A percentile compares a stretch with the other conserved stretches of the same genome.
Conservation (phyloP, 2,888 invertebrate species). For the Agrotis segetum region DNA sequence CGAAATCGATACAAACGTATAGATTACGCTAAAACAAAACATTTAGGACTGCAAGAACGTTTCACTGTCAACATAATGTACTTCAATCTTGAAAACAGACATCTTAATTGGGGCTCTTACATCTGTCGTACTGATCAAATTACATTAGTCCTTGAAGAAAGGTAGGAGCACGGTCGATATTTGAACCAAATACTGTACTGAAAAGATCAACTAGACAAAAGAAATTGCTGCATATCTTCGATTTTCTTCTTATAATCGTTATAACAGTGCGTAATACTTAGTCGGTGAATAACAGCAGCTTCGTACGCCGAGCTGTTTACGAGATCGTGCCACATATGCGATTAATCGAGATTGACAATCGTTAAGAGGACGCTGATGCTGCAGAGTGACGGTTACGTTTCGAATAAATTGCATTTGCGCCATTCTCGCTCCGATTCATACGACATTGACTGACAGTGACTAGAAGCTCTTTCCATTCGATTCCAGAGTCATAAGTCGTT, state of each 20-base stretch:
- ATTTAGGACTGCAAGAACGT: slow-evolving; percentile 6
- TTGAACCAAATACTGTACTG: slow-evolving; percentile 7
- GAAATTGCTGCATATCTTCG: slow-evolving; percentile 9
- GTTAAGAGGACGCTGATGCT: slow-evolving; percentile 45
- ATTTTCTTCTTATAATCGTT: slow-evolving; percentile 4
- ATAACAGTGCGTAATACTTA: slow-evolving; percentile 43
- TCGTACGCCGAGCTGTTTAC: slow-evolving; percentile 26
- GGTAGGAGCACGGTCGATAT: not conserved
- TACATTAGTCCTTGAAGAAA: slow-evolving; percentile 23
- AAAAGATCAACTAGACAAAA: not conserved
- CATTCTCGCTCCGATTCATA: slow-evolving; percentile 47
- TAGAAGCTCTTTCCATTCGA: slow-evolving; percentile 49
- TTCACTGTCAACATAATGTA: slow-evolving; percentile 9
- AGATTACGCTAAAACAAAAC: slow-evolving; percentile 10
- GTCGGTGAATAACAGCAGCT: slow-evolving; percentile 22
- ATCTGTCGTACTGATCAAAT: slow-evolving; percentile 30
- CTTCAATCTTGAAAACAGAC: slow-evolving; percentile 11
- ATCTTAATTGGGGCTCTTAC: slow-evolving; percentile 28
- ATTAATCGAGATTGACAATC: slow-evolving; percentile 61
- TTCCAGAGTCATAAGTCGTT: slow-evolving; percentile 46
- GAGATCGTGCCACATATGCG: slow-evolving; percentile 45
- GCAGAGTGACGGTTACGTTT: slow-evolving; percentile 45
- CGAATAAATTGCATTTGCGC: slow-evolving; percentile 57
- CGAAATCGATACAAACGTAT: not conserved
- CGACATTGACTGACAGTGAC: slow-evolving; percentile 54